Conservation (phyloP, 1,140 invertebrate species). For the Ectropis grisescens region DNA sequence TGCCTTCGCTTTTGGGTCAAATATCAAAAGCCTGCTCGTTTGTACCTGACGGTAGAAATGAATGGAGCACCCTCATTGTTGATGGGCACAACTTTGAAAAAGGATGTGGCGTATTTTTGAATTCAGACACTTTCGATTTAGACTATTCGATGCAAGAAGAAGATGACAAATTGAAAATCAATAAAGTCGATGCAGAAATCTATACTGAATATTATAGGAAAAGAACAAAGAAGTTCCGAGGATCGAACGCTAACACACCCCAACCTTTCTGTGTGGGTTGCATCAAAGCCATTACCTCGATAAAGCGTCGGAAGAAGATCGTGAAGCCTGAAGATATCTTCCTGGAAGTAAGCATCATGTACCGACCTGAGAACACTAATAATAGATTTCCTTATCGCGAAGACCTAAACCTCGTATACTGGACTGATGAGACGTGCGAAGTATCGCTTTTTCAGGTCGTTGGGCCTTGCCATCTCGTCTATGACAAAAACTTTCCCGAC, state of each 20-base stretch:
- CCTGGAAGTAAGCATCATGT: slow-evolving; percentile 79
- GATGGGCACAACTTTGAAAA: slow-evolving; percentile 74
- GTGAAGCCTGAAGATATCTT: slow-evolving; percentile 73
- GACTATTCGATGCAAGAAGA: slow-evolving; percentile 31
- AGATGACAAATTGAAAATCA: slow-evolving; percentile 44
- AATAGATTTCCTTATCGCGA: slow-evolving; percentile 72
- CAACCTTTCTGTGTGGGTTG: slow-evolving; percentile 83
- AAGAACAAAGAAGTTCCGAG: slow-evolving; percentile 76
- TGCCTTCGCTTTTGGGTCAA: too few relatives aligned
- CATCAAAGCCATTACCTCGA: slow-evolving; percentile 73
- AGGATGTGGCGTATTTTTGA: slow-evolving; percentile 80
- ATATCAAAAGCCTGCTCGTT: too few relatives aligned
- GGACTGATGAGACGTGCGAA: slow-evolving; percentile 79
- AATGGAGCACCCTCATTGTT: slow-evolving; percentile 62
- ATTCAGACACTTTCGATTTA: slow-evolving; percentile 77
- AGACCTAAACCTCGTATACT: slow-evolving; percentile 84
- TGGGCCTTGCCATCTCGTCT: slow-evolving; percentile 45
- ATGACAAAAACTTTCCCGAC: slow-evolving; percentile 49
- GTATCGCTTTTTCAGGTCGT: slow-evolving; percentile 50
- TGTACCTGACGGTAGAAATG: slow-evolving; percentile 47
- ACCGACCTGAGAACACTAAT: slow-evolving; percentile 84
- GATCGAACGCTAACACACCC: slow-evolving; percentile 80
- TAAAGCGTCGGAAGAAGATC: slow-evolving; percentile 58
- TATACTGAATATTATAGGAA: slow-evolving; percentile 87
- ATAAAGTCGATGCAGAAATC: slow-evolving; percentile 78